Evolutionary conservation across 2,888 invertebrate genomes (phyloP), one percentile per base, ranked within the genome.

Genomic region (Vanessa cardui): DNA sequence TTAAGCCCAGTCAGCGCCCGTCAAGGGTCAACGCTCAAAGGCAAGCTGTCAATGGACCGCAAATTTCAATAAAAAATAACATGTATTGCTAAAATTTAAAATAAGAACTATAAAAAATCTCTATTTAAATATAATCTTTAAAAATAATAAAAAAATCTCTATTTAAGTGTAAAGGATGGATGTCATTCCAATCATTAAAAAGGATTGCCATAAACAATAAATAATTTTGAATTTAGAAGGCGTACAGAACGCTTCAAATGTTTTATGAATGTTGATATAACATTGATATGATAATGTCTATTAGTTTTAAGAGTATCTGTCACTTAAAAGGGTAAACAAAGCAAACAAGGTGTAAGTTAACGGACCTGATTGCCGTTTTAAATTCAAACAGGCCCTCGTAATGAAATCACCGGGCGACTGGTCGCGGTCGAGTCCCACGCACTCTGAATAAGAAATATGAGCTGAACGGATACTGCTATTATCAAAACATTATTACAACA

Each of bases 401-500:
- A 83, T 80, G 81, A 80, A 76, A 76, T 71, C 74, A 75, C 72
- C 76, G 73, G 69, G 72, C 71, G 66, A 68, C 64, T 60, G 62
- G 68, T 70, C 70, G 64, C 73, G 72, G 65, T 72, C 75, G 78
- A 68, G 80, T 92, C 92, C 92, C 92, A 92, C 92, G 92, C 92
- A 86, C 79, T 81, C 86, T 87, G 92, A 92, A 92, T 92, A 90
- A 91, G 92, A 92, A 92, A 92, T 89, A 91, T 85, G 92, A 92
- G 83, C 90, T 82, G 87, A 90, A 91, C 90, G 89, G 92, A 92
- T 91, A 92, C 90, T 83, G 79, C 92, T 89, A 92, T 92, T 92
- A 92, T 91, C 91, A 92, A 91, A 92, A 92, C 92, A 91, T 92
- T 92, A 92, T 92, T 92, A 92, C 92, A 91, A 91, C 92, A 92